phyloP scores from a whole-genome alignment of 2,113 vertebrate species.

The Hemibagrus wyckioides region DNA sequence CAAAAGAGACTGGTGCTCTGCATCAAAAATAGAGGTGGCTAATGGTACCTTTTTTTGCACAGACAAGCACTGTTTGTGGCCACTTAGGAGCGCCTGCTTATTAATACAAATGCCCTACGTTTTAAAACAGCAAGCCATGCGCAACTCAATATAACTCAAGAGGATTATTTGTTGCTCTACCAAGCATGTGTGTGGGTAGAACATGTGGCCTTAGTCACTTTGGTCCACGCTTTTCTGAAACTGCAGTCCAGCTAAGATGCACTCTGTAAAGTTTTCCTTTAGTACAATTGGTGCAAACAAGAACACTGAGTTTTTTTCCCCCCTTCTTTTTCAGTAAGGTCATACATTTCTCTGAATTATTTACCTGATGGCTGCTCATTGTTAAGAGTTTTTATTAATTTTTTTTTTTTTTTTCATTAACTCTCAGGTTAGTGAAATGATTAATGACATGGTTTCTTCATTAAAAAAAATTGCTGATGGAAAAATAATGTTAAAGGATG shows the following conservation, averaged over 20 bases:
- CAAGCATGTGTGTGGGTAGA: background rate
- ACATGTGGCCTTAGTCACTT: background rate
- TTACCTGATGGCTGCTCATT: background rate
- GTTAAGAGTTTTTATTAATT: background rate
- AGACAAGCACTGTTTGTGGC: background rate
- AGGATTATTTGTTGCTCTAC: slow-evolving; percentile 1
- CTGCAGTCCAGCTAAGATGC: background rate
- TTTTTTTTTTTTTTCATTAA: background rate
- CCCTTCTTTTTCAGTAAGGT: too few relatives aligned
- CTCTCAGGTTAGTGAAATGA: background rate
- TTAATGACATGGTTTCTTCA: background rate
- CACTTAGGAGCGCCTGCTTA: background rate
- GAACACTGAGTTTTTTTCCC: too few relatives aligned
- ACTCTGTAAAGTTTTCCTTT: background rate
- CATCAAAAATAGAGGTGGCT: background rate
- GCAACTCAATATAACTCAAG: background rate
- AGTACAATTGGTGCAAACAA: background rate
- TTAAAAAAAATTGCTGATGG: background rate
- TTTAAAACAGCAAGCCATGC: too few relatives aligned
- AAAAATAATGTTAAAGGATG: background rate
- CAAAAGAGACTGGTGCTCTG: background rate
- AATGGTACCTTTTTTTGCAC: background rate
- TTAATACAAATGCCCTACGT: background rate
- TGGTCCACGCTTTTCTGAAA: background rate
- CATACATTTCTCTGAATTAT: background rate